Evolutionary conservation across 92 coral and sea anemone genomes (phyloP), one percentile per base, ranked within the genome.

Genomic region (Isaurus tuberculatus): DNA sequence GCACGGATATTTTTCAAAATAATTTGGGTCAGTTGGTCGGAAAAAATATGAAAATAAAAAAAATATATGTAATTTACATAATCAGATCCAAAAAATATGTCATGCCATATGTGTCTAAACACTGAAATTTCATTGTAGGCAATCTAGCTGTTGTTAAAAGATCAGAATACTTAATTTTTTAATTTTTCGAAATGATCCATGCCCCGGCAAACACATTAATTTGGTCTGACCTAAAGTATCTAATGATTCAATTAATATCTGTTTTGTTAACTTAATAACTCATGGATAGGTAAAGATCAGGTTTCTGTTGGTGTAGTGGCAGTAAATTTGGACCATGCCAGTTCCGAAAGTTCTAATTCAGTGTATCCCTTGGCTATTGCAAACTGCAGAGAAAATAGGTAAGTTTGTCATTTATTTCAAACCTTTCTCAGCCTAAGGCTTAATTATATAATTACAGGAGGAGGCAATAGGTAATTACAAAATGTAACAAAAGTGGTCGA

Each of bases 281-380:
- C 53, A 53, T 53, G 20, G 0, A 53, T 17, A 86, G 85, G 89
- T 69, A 86, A 86, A 86, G 89, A 86, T 49, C 89, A 86, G 53
- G 89, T 86, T 28, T 86, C 85, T 29, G 80, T 77, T 28, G 89
- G 89, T 16, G 48, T 86, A 19, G 90, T 86, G 16, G 85, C 86
- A 80, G 73, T 86, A 10, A 36, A 80, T 74, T 25, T 79, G 51
- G 78, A 84, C 53, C 84, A 86, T 37, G 65, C 79, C 72, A 74
- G 88, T 75, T 61, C 88, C 9, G 88, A 85, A 70, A 85, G 88
- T 51, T 74, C 51, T 8, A 73, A 31, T 5, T 77, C 84, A 29
- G 88, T 85, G 8, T 85, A 57, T 68, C 89, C 89, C 44, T 81
- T 86, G 17, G 89, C 89, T 8, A 79, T 86, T 64, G 85, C 72